A percentile compares a stretch with the other conserved stretches of the same genome.
These are phyloP conservation scores for Drosophila nr. medialis DNA, from an alignment of 2,888 invertebrate species.

Conservation along the genomic window DNA sequence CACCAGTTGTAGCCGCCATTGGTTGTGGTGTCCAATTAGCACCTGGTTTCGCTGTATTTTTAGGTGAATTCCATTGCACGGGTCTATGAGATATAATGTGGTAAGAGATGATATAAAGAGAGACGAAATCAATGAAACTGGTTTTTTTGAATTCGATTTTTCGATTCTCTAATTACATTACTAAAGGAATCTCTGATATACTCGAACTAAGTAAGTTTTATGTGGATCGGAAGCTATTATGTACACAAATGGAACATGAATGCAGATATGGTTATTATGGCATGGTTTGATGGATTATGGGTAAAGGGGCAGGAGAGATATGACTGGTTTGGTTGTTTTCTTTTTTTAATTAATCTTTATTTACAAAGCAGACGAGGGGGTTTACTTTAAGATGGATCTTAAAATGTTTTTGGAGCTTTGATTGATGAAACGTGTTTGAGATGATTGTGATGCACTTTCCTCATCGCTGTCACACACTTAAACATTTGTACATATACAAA, in stretches of 20 bases:
- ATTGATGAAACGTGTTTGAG: conserved; percentile 7
- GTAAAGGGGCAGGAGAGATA: conserved; percentile 2
- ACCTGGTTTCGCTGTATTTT: conserved; percentile 92
- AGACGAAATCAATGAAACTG: conserved; percentile 71
- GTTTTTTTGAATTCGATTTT: conserved; percentile 38
- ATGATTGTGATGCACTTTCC: conserved; percentile 20
- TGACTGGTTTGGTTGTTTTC: conserved; percentile 1
- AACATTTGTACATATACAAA: background rate
- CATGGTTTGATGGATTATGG: conserved; percentile 9
- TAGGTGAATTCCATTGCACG: conserved; percentile 96
- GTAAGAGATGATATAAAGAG: conserved; percentile 76
- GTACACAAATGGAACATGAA: conserved; percentile 60
- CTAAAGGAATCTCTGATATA: conserved; percentile 39
- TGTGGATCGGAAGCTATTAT: conserved; percentile 39
- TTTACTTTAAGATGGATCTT: background rate
- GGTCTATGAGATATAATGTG: conserved; percentile 87
- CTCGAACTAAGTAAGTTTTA: conserved; percentile 42
- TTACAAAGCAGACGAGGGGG: background rate
- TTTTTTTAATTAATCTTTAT: background rate
- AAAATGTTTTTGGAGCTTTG: conserved; percentile 4
- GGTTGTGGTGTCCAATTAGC: conserved; percentile 94
- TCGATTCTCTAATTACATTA: conserved; percentile 40
- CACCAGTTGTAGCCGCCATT: conserved; percentile 94
- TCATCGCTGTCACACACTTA: conserved; percentile 9
- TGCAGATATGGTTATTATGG: conserved; percentile 4